Evolutionary conservation across 1,140 invertebrate species (phyloP), one percentile per base, ranked within the genome.

Genomic region (Trachelipus rathkii): DNA sequence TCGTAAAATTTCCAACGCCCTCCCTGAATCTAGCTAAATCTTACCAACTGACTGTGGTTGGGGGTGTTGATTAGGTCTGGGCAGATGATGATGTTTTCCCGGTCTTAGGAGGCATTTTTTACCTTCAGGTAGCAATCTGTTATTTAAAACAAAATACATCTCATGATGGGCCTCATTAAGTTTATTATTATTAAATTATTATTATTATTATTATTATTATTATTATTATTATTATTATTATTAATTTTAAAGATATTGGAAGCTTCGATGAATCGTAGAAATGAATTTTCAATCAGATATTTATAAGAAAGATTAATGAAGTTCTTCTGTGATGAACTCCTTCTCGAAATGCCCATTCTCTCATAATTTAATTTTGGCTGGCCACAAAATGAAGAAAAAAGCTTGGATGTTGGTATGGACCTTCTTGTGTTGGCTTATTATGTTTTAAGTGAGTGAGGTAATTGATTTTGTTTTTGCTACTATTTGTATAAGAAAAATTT

Each of bases 41-140:
- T 94, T 44, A 97, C 95, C 0, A n/a, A 91, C 92, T 10, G 97
- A 99, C 84, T 93, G 92, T 86, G 97, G 97, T 72, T 99, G 97
- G 97, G 97, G 97, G 45, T 99, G 97, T 85, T 99, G 96, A 86
- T 99, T 72, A 89, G 97, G 80, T 98, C 95, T 87, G 97, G 97
- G 0, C 97, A 99, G 87, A 99, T 99, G 97, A 92, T 99, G 74
- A 86, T 99, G 45, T 96, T 92, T 19, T n/a, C 94, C 98, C 84
- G 93, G 96, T 15, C 87, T 99, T 24, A 85, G 95, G 1, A 81
- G 83, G 44, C 82, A 81, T 33, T 81, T 78, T 44, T 72, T 81
- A 13, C 50, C 50, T 60, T 19, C 50, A 15, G 50, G 50, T 60
- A 60, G 3, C 33, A 33, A 33, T n/a, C n/a, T n/a, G n/a, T n/a